These are phyloP conservation scores for Gallinago media DNA, from an alignment of 2,113 vertebrate species.

Conservation along the genomic window DNA sequence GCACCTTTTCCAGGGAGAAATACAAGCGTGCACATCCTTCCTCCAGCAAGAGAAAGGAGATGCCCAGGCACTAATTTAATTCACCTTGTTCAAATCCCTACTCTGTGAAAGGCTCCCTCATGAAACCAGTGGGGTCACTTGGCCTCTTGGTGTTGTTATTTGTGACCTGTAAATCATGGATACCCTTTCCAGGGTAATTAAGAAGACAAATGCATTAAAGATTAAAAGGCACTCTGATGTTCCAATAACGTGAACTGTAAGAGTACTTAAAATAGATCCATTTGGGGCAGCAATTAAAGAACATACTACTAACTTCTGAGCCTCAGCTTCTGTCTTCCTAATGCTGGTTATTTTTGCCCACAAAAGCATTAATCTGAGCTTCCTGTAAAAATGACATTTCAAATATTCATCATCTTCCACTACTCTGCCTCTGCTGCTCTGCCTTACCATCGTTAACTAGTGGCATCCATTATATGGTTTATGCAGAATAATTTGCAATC, in stretches of 20 bases:
- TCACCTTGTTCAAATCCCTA: not conserved
- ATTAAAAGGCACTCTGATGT: not conserved
- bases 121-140: not conserved
- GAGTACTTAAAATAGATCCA: conserved; percentile 39
- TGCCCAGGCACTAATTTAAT: not conserved
- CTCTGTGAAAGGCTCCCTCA: not conserved
- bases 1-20: not conserved
- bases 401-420: conserved; percentile 30
- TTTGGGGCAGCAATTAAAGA: conserved; percentile 46
- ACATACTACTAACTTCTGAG: not conserved
- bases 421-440: not conserved
- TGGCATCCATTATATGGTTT: not conserved
- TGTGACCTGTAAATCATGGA: not conserved
- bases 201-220: conserved; percentile 49
- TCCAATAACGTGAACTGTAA: not conserved
- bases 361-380: conserved; percentile 26
- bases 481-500: not conserved
- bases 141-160: not conserved
- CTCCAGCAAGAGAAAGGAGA: not conserved
- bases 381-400: conserved; percentile 36
- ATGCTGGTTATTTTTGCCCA: conserved; percentile 47
- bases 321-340: not conserved
- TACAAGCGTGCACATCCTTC: not conserved
- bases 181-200: not conserved
- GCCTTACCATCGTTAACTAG: not conserved